Evolutionary conservation across 2,888 invertebrate species (phyloP).

Genomic region (Poecilobothrus nobilitatus): DNA sequence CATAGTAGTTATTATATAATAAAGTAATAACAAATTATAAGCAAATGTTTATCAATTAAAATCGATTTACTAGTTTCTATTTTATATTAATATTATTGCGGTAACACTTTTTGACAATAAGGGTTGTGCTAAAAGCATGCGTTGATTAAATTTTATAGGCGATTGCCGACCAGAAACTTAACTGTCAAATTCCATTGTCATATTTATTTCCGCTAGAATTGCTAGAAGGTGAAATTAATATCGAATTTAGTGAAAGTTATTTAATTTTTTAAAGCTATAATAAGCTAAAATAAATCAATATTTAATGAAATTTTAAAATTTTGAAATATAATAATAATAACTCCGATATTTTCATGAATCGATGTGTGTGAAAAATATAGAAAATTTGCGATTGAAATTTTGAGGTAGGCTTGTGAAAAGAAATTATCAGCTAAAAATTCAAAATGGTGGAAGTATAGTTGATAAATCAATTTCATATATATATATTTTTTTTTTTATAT

Average conservation of each 20-base stretch:
- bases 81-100: no score
- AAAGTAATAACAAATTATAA: no score
- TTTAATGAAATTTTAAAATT: background rate
- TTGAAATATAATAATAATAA: background rate
- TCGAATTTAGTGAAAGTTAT: background rate
- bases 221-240: background rate
- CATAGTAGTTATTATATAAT: no score
- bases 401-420: constrained; percentile 45
- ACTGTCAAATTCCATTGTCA: background rate
- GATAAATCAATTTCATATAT: constrained; percentile 33
- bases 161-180: no score
- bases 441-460: constrained; percentile 42
- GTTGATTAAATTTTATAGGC: no score
- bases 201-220: background rate
- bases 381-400: constrained; percentile 59
- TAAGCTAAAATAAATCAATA: background rate
- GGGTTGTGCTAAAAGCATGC: no score
- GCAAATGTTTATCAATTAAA: no score
- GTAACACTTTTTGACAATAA: no score
- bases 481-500: background rate
- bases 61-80: no score
- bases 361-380: constrained; percentile 51
- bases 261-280: background rate
- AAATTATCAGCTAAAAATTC: constrained; percentile 37
- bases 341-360: constrained; percentile 25